These are phyloP conservation scores for Gryllus longicercus DNA, from an alignment of 2,888 invertebrate species.

Conservation along the genomic window DNA sequence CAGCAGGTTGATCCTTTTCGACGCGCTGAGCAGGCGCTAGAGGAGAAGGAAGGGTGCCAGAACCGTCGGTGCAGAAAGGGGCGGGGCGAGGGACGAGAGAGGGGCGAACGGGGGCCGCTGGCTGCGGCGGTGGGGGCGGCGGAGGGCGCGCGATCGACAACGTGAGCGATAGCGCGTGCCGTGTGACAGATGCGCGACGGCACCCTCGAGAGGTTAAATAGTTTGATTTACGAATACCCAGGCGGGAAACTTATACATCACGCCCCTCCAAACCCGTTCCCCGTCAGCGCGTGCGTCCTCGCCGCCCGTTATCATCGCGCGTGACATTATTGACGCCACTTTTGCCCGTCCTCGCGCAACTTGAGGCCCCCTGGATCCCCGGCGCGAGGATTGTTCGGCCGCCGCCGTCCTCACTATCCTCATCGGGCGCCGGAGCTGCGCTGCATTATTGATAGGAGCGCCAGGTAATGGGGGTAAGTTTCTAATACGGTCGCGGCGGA, in stretches of 20 bases:
- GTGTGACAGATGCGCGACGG: too few relatives aligned
- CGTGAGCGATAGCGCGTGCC: too few relatives aligned
- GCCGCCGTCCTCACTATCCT: background rate
- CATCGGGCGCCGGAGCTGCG: background rate
- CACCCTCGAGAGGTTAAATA: background rate
- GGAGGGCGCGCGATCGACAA: too few relatives aligned
- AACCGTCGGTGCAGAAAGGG: too few relatives aligned
- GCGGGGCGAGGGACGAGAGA: too few relatives aligned
- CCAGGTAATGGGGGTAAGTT: constrained; percentile 17
- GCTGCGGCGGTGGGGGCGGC: too few relatives aligned
- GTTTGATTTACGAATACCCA: constrained; percentile 9
- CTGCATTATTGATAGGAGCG: background rate
- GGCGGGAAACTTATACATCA: background rate
- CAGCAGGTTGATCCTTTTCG: too few relatives aligned
- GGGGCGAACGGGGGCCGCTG: too few relatives aligned
- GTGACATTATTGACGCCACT: background rate
- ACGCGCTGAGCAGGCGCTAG: too few relatives aligned
- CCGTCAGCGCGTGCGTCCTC: background rate
- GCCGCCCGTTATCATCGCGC: background rate
- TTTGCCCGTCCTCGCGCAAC: background rate
- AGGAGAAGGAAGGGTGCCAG: too few relatives aligned
- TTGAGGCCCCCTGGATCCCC: background rate
- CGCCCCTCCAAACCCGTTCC: background rate
- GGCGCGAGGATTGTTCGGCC: background rate
- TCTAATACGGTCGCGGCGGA: constrained; percentile 1